Evolutionary conservation across 2,888 invertebrate species (phyloP), one percentile per base, ranked within the genome.

Genomic region (Yponomeuta sedellus): DNA sequence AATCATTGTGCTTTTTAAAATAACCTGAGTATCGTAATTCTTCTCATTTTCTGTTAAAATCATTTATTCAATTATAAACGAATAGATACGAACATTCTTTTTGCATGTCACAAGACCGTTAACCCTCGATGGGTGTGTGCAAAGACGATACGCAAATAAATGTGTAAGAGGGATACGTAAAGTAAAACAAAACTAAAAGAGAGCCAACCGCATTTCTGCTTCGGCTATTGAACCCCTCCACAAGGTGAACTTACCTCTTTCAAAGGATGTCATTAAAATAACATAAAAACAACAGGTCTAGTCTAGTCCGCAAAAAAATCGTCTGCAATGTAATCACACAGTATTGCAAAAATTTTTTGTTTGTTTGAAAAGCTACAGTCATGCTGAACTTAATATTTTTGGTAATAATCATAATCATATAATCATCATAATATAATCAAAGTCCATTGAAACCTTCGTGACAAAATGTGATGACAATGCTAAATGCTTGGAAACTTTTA

Each of bases 61-160:
- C 8, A 34, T 34, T 8, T 34, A 8, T 34, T 34, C 8, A 34
- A 44, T 44, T 44, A 1, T 44, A 16, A 16, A 16, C 44, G 44
- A 52, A 52, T 52, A 52, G 3, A 34, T 34, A 34, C 34, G 10
- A 34, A 34, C 34, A 8, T 34, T 34, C 10, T 1, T 8, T 52
- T 52, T 12, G 16, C 44, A 12, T 16, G 16, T 52, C 44, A 52
- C 12, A 16, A 52, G 44, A 52, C 44, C 44, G 44, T 52, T 52
- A 52, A 52, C 44, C 44, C 44, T 52, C 16, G 44, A 52, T 52
- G 44, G 44, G 44, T 52, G 44, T 52, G 44, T 52, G 44, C 44
- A 16, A 52, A 52, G 44, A 8, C 16, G 44, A 52, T 52, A 52
- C 44, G 44, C 16, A 52, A 52, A 52, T 52, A 52, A 52, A 52